Conservation (phyloP, 2,888 invertebrate genomes). For the Linnaemya tessellans region DNA sequence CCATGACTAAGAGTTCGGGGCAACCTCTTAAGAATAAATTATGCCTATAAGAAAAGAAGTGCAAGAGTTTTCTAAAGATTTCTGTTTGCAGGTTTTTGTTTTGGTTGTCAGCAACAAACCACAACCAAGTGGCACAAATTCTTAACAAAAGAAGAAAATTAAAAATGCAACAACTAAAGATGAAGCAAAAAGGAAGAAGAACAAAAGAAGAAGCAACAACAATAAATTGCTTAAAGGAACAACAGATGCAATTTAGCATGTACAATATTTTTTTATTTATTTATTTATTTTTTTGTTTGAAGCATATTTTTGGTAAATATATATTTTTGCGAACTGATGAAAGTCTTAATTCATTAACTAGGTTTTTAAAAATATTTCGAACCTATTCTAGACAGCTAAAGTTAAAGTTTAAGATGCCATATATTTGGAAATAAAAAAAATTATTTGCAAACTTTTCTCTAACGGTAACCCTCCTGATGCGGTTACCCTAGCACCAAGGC, state of each 20-base stretch:
- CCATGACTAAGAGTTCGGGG: constrained; percentile 41
- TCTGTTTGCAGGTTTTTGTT: constrained; percentile 13
- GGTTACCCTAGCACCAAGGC: too few species aligned
- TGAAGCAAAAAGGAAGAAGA: neutral
- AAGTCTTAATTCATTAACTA: neutral
- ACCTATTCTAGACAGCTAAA: too few species aligned
- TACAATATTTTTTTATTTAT: constrained; percentile 24
- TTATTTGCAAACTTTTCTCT: too few species aligned
- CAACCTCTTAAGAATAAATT: constrained; percentile 39
- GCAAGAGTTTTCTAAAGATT: constrained; percentile 12
- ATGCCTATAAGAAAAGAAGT: constrained; percentile 49
- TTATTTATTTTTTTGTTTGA: too few species aligned
- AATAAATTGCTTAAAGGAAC: constrained; percentile 37
- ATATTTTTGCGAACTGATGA: neutral
- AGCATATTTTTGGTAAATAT: constrained; percentile 29
- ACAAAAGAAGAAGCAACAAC: neutral
- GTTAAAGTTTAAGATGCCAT: too few species aligned
- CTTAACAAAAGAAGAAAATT: constrained; percentile 56
- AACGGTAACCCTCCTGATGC: too few species aligned
- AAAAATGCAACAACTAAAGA: constrained; percentile 52
- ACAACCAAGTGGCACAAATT: constrained; percentile 45
- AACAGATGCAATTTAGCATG: constrained; percentile 45
- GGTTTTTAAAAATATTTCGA: neutral
- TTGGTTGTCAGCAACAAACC: constrained; percentile 6
- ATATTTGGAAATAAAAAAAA: too few species aligned